Percentiles rank a stretch among this genome's conserved stretches.
Conservation (phyloP, 1,140 invertebrate genomes). For the Drosophila novamexicana region DNA sequence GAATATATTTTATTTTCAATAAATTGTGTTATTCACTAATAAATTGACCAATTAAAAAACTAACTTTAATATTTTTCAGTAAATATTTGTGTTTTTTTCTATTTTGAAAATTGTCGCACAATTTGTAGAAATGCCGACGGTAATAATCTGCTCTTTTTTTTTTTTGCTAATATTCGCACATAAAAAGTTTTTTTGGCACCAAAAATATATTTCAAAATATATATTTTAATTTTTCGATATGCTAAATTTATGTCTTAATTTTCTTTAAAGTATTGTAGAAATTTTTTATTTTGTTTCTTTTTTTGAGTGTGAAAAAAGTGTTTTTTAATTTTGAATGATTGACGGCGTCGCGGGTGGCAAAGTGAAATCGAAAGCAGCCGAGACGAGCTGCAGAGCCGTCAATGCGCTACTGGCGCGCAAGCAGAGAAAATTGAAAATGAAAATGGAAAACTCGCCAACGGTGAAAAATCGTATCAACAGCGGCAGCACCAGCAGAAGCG, state of each 20-base stretch:
- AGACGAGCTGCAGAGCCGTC: conserved; percentile 83
- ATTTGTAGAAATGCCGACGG: conserved; percentile 56
- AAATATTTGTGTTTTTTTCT: not conserved
- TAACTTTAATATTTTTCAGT: conserved; percentile 2
- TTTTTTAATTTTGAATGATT: conserved; percentile 13
- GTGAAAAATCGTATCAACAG: conserved; percentile 70
- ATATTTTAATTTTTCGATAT: conserved; percentile 20
- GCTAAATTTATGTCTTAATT: not conserved
- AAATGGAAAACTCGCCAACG: conserved; percentile 78
- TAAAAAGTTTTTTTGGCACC: conserved; percentile 5
- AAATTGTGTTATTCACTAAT: not conserved
- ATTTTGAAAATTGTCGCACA: conserved; percentile 18
- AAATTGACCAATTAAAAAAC: conserved; percentile 44
- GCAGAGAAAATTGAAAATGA: conserved; percentile 80
- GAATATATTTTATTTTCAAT: not conserved
- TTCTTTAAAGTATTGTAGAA: conserved; percentile 3
- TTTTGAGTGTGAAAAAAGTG: not conserved
- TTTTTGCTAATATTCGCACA: not conserved
- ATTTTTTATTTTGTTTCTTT: not conserved
- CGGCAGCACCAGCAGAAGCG: conserved; percentile 38
- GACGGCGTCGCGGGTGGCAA: conserved; percentile 21
- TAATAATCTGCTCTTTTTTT: conserved; percentile 11
- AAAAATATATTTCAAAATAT: conserved; percentile 1
- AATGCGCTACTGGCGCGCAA: conserved; percentile 80
- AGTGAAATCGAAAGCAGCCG: conserved; percentile 63